Conservation (phyloP, 2,888 invertebrate species). For the Lochmaea capreae region DNA sequence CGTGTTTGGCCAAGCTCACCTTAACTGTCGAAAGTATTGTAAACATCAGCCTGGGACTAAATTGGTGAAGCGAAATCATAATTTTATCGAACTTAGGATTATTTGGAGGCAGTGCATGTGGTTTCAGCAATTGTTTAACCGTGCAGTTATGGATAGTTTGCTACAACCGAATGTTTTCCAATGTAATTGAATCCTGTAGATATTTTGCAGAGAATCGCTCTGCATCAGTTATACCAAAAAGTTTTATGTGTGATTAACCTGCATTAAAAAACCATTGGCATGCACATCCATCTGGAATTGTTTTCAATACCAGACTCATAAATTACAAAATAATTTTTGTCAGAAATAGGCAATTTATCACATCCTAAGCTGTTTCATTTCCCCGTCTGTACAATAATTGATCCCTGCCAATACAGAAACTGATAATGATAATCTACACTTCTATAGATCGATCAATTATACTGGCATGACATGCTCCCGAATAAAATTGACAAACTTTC, state of each 20-base stretch:
- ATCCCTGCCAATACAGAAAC: constrained; percentile 33
- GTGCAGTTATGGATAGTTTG: too few species aligned
- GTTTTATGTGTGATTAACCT: not conserved
- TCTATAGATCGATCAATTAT: constrained; percentile 42
- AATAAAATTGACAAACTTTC: constrained; percentile 47
- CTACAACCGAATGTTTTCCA: too few species aligned
- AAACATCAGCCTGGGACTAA: too few species aligned
- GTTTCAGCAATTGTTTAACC: too few species aligned
- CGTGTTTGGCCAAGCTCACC: too few species aligned
- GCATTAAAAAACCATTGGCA: constrained; percentile 7
- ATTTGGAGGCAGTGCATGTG: too few species aligned
- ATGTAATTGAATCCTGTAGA: not conserved
- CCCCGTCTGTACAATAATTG: constrained; percentile 37
- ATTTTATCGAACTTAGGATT: too few species aligned
- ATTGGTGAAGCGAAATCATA: too few species aligned
- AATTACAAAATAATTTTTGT: constrained; percentile 31
- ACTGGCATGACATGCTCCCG: constrained; percentile 36
- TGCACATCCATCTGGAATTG: constrained; percentile 25
- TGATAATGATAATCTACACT: constrained; percentile 37
- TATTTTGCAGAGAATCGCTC: not conserved
- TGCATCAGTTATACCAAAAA: too few species aligned
- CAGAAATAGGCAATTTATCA: constrained; percentile 34
- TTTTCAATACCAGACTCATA: constrained; percentile 23
- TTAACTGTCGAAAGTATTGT: too few species aligned
- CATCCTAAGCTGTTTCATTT: constrained; percentile 35